Evolutionary conservation across 2,113 vertebrate genomes (phyloP), one percentile per base, ranked within the genome.

Genomic region (Heliornis fulica): DNA sequence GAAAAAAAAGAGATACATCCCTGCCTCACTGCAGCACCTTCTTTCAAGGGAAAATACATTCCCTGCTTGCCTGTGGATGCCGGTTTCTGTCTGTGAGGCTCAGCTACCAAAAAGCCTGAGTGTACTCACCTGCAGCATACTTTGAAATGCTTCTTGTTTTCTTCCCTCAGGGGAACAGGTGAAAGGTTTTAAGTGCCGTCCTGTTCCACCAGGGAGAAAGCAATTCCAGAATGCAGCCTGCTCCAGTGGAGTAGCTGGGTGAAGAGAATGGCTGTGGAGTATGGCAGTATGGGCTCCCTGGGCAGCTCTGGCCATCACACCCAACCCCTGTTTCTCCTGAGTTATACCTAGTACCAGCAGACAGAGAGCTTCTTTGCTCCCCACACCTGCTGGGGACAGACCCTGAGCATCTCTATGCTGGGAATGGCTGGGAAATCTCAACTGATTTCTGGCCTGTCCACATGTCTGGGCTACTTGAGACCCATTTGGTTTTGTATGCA

Each of bases 241-340:
- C 7, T 40, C 53, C 54, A 48, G 51, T 1, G 1, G 38, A 84
- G 38, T n/a, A 65, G 59, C 43, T 0, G 0, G 25, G 10, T 1
- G 5, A 19, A 61, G 45, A 76, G 21, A 20, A 26, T 2, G 2
- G 69, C 69, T 81, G 64, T 84, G 87, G 74, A 45, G n/a, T n/a
- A 48, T 41, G 56, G 65, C 32, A 61, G 20, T 1, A 1, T 53
- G 70, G 36, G 60, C 65, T 89, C 69, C 36, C 19, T 4, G 5
- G 31, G 6, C 22, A 14, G 28, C 9, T 66, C 50, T 2, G 18
- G n/a, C 50, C 7, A 1, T 31, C 60, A 36, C 26, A 28, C 61
- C 12, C 45, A 64, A 15, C 29, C 43, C 17, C 12, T 4, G 1
- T 21, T 17, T 40, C 26, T 20, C 60, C 51, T 41, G 32, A 82